phyloP scores from a whole-genome alignment of 1,140 invertebrate species.

The Stenopsyche tienmushanensis region DNA sequence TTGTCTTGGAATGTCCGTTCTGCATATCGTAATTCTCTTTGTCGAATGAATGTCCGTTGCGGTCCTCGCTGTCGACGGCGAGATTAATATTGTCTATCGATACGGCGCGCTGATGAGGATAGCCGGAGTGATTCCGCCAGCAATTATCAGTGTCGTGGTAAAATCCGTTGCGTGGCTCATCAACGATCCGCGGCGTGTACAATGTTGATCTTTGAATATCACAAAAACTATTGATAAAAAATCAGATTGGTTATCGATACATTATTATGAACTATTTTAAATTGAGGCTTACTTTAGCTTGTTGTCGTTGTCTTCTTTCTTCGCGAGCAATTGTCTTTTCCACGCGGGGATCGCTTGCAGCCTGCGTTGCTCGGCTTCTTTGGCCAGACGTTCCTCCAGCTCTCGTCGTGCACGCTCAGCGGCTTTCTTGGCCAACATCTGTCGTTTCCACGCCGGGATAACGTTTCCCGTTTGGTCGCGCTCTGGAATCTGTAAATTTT shows the following conservation, averaged over 20 bases:
- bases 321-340: slow-evolving; percentile 85
- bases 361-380: slow-evolving; percentile 82
- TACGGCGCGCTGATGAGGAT: slow-evolving; percentile 51
- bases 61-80: slow-evolving; percentile 49
- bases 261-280: no score
- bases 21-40: slow-evolving; percentile 48
- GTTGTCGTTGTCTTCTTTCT: slow-evolving; percentile 74
- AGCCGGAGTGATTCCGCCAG: slow-evolving; percentile 55
- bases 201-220: slow-evolving; percentile 57
- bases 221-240: no score
- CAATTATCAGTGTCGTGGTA: slow-evolving; percentile 49
- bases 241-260: no score
- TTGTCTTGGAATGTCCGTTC: slow-evolving; percentile 40
- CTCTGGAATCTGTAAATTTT: slow-evolving; percentile 82
- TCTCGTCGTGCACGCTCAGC: slow-evolving; percentile 90
- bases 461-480: slow-evolving; percentile 83
- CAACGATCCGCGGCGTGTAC: slow-evolving; percentile 66
- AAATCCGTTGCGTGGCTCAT: slow-evolving; percentile 54
- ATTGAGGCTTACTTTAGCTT: slow-evolving; percentile 74
- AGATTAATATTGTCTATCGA: slow-evolving; percentile 62
- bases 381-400: slow-evolving; percentile 77
- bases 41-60: slow-evolving; percentile 47
- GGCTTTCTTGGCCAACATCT: slow-evolving; percentile 91
- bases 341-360: slow-evolving; percentile 86
- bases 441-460: slow-evolving; percentile 91